phyloP scores from a whole-genome alignment of 2,888 invertebrate species.

The Lordiphosa fenestrarum region DNA sequence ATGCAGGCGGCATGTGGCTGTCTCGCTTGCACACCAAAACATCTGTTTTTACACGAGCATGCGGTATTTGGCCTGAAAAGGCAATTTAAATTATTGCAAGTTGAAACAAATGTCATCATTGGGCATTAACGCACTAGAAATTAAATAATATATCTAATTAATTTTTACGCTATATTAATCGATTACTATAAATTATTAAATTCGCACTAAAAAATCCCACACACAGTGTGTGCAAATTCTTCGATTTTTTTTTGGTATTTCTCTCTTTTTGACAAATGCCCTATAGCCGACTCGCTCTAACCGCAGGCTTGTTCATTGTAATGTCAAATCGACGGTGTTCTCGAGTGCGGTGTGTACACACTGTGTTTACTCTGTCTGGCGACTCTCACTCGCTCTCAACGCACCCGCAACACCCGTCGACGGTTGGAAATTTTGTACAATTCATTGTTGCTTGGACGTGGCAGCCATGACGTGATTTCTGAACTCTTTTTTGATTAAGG shows the following conservation, averaged over 20 bases:
- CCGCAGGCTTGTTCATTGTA: conserved; percentile 10
- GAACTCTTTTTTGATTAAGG: conserved; percentile 34
- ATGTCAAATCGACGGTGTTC: neutral
- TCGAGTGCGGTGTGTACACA: conserved; percentile 45
- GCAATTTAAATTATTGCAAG: no score
- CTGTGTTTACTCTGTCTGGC: conserved; percentile 25
- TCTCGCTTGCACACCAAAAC: conserved; percentile 37
- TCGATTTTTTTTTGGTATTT: neutral
- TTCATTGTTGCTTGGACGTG: conserved; percentile 81
- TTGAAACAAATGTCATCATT: no score
- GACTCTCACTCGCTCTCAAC: conserved; percentile 39
- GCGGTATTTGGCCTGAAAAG: no score
- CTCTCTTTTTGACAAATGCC: no score
- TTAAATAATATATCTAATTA: neutral
- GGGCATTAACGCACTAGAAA: no score
- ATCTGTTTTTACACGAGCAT: conserved; percentile 50
- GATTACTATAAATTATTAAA: neutral
- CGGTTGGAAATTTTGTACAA: conserved; percentile 72
- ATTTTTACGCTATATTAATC: neutral
- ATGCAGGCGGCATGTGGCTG: conserved; percentile 37
- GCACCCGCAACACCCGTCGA: conserved; percentile 45
- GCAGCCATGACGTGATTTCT: conserved; percentile 81
- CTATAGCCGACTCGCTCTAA: conserved; percentile 33
- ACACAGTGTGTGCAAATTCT: neutral
- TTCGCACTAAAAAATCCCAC: conserved; percentile 46